A percentile compares a stretch with the other conserved stretches of the same genome.
Conservation (phyloP, 2,888 invertebrate species). For the Hydrotaea cyrtoneurina region DNA sequence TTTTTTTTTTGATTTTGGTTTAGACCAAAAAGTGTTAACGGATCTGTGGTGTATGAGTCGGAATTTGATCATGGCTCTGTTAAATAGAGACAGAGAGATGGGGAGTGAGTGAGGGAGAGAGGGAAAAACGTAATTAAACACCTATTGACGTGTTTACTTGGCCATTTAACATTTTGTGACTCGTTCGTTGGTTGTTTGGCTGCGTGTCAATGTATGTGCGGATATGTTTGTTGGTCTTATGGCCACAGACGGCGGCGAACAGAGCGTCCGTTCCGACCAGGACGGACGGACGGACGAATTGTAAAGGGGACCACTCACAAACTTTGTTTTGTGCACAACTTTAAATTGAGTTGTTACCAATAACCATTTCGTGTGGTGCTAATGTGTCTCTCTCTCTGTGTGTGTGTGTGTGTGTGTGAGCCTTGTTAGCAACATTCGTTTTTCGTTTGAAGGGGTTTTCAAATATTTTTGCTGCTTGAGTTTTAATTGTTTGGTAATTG, state of each 20-base stretch:
- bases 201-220: slow-evolving; percentile 17
- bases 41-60: background rate
- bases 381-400: background rate
- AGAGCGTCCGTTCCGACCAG: background rate
- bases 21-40: slow-evolving; percentile 30
- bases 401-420: slow-evolving; percentile 16
- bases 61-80: background rate
- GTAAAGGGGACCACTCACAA: background rate
- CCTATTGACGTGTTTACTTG: slow-evolving; percentile 60
- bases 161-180: slow-evolving; percentile 57
- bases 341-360: slow-evolving; percentile 60
- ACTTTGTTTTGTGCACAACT: slow-evolving; percentile 21
- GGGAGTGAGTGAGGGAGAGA: no score
- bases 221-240: slow-evolving; percentile 13
- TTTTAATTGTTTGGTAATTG: slow-evolving; percentile 51
- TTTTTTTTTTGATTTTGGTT: no score
- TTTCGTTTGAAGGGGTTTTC: no score
- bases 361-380: slow-evolving; percentile 13
- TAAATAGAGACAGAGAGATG: background rate
- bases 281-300: slow-evolving; percentile 4
- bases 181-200: slow-evolving; percentile 23
- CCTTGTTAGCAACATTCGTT: slow-evolving; percentile 8
- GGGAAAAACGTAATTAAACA: slow-evolving; percentile 56
- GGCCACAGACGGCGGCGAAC: slow-evolving; percentile 25
- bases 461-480: slow-evolving; percentile 29